Base-by-base conservation (phyloP, 2,888 invertebrate genomes). In the Notodonta dromedarius region DNA sequence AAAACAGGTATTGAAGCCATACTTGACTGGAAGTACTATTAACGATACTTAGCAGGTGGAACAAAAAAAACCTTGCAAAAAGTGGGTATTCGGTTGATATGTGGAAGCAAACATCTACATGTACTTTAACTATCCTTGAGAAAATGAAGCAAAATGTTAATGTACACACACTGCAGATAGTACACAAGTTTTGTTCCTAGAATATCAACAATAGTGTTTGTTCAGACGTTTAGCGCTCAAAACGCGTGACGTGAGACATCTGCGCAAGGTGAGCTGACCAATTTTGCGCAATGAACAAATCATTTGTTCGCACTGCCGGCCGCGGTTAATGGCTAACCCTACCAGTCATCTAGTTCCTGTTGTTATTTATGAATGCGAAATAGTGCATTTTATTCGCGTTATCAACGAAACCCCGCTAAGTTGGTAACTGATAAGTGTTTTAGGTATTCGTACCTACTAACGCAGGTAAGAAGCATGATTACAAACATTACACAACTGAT, bases 401-500 rank as follows among this genome's bases (percentile, higher is more conserved):
- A 70, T 70, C 70, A 67, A 66, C 68, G 67, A 79, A 76, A 76
- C 67, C 71, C 76, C 64, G 70, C 60, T 24, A 24, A 24, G 24
- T 24, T 2, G 24, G 1, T 71, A 73, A 70, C 67, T 57, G 65
- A 66, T 63, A 60, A 51, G 55, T 48, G 58, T 63, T 58, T 6
- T 61, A 56, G 16, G 50, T 62, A 69, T 40, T 53, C 66, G 67
- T 44, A 58, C 66, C 68, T 68, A 59, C 66, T 67, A 66, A 77
- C 59, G 57, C 68, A 67, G 60, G 70, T 70, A 73, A 65, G 71
- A 71, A 75, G 71, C 70, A 68, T 84, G 85, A 87, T 85, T 84
- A 86, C 79, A 86, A 88, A 87, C 87, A 86, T 82, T 82, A 82
- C 79, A 83, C 84, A 80, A 82, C 75, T 72, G 69, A 80, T 79